Evolutionary conservation across 2,797 vertebrate genomes (phyloP).

Genomic region (Linurgus olivaceus): DNA sequence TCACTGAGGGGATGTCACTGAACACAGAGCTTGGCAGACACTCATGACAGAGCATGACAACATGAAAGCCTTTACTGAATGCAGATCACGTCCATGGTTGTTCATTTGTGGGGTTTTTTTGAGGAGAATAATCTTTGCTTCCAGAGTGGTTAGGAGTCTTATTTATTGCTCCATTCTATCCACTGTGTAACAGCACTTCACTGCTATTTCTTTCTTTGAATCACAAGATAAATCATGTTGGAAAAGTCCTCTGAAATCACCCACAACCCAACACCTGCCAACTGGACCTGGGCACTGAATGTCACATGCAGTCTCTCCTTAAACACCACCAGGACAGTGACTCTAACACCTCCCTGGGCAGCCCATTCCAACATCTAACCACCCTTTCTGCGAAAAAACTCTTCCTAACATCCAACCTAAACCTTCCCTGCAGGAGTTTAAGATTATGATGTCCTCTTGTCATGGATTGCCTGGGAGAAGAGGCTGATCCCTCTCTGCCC

Average conservation of each 20-base stretch:
- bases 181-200: neutral
- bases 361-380: neutral
- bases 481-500: neutral
- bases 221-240: neutral
- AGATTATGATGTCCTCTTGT: neutral
- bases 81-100: neutral
- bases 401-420: neutral
- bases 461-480: neutral
- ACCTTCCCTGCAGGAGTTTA: accelerated
- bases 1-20: neutral
- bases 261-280: neutral
- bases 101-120: neutral
- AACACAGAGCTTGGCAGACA: neutral
- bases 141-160: neutral
- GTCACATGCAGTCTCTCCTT: neutral
- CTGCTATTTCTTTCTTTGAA: neutral
- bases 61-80: neutral
- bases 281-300: neutral
- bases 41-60: neutral
- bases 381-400: neutral
- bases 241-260: neutral
- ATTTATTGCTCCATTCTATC: neutral
- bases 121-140: neutral
- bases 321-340: neutral
- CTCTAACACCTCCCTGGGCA: neutral